Evolutionary conservation across 2,888 invertebrate species (phyloP), one percentile per base, ranked within the genome.

Genomic region (Rhamphomyia laevipes): DNA sequence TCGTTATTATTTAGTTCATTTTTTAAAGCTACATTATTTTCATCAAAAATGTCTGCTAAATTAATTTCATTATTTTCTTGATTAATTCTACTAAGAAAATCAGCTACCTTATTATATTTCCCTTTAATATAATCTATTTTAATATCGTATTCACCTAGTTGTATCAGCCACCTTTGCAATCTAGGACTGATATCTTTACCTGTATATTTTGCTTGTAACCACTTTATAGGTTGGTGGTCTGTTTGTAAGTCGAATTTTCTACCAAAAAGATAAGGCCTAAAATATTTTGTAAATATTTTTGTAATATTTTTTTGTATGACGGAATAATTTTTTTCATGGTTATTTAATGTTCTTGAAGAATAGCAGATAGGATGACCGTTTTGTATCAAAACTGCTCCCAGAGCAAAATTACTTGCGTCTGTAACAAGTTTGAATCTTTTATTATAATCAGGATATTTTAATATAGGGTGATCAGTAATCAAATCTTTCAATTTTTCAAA

Each of bases 211-310:
- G 52, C 37, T n/a, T 51, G 49, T 9, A 53, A 35, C 53, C 50
- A 56, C 35, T 55, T 57, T 16, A 55, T 44, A 27, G 53, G 51
- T 45, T 56, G 53, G 35, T 53, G 54, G 44, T 57, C 53, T 5
- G 52, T 52, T 48, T 45, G 47, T 11, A 54, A 10, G 40, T 51
- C 41, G 37, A 55, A 55, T 43, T 49, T 58, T 27, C 56, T 57
- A 1, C 64, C 66, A 44, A 60, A 65, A 4, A 67, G 18, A 30
- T 65, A 65, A 2, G 63, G 63, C 23, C 63, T 47, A 35, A 65
- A 67, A 47, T 64, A 60, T 9, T 41, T 42, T 13, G 16, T 45
- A 48, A 4, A 33, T 15, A 9, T 40, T 45, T n/a, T 1, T 30
- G 38, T 13, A 44, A 38, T 3, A 48, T 12, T 18, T 48, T 44